phyloP scores from a whole-genome alignment of 2,113 vertebrate genomes.

The Melospiza georgiana region DNA sequence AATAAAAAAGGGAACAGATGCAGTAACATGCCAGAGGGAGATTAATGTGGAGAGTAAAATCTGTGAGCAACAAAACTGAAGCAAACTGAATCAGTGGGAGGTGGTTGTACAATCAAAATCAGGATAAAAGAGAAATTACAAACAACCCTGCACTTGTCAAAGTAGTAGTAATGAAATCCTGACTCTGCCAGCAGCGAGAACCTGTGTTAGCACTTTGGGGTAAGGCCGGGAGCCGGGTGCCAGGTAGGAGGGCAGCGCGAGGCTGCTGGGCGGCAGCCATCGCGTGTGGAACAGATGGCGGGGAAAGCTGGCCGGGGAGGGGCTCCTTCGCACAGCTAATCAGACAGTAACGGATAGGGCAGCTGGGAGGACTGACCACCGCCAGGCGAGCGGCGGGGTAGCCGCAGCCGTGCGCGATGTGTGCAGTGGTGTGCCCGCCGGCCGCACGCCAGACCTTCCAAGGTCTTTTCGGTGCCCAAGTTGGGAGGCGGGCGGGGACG shows the following conservation, averaged over 20 bases:
- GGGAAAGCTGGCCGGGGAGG: slow-evolving; percentile 97
- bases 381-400: slow-evolving; percentile 83
- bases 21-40: slow-evolving; percentile 98
- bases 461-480: slow-evolving; percentile 78
- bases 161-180: slow-evolving; percentile 88
- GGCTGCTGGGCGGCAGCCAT: slow-evolving; percentile 97
- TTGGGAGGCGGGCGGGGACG: neutral
- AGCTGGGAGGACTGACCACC: slow-evolving; percentile 98
- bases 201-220: slow-evolving; percentile 91
- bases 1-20: slow-evolving; percentile 99
- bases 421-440: slow-evolving; percentile 95
- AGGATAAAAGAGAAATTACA: slow-evolving; percentile 96
- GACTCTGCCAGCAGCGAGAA: slow-evolving; percentile 86
- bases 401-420: slow-evolving; percentile 86
- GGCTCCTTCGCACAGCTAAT: slow-evolving; percentile 99
- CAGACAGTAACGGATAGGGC: slow-evolving; percentile 99
- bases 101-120: slow-evolving; percentile 98
- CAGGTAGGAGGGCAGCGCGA: slow-evolving; percentile 88
- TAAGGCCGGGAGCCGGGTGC: slow-evolving; percentile 85
- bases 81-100: slow-evolving; percentile 97
- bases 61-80: slow-evolving; percentile 99
- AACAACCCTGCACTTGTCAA: slow-evolving; percentile 90
- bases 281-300: slow-evolving; percentile 98
- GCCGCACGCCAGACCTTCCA: slow-evolving; percentile 89
- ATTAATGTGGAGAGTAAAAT: slow-evolving; percentile 96